A percentile compares a stretch with the other conserved stretches of the same genome.
Evolutionary conservation across 2,113 vertebrate species (phyloP).

Genomic region (Leiothrix lutea): DNA sequence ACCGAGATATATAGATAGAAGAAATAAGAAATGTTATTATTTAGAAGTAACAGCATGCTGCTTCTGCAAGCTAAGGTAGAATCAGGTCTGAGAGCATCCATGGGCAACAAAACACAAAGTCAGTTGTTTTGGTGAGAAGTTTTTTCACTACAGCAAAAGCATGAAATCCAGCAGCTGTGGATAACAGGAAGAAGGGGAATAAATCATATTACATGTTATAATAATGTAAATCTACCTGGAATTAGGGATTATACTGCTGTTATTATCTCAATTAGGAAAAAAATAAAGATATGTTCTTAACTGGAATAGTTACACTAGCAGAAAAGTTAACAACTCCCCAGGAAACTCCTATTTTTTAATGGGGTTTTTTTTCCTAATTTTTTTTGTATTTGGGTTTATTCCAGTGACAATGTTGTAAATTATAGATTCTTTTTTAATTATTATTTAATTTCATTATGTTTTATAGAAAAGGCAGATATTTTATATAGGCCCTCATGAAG

Average conservation of each 20-base stretch:
- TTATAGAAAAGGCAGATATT: background rate
- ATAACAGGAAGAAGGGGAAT: background rate
- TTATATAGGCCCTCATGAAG: background rate
- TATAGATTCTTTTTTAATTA: background rate
- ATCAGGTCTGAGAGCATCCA: background rate
- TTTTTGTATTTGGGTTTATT: background rate
- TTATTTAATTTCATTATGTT: background rate
- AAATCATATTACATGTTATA: background rate
- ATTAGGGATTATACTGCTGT: background rate
- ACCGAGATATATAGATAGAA: background rate
- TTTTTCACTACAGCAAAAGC: background rate
- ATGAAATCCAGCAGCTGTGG: background rate
- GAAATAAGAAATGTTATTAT: background rate
- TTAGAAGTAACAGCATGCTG: background rate
- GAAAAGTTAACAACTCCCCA: background rate
- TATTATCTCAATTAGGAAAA: background rate
- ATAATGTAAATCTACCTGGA: background rate
- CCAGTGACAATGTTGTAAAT: background rate
- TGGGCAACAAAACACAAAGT: background rate
- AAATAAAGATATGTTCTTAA: background rate
- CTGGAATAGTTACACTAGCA: background rate
- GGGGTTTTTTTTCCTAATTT: fast-evolving
- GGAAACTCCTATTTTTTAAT: background rate
- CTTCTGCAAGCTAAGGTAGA: background rate
- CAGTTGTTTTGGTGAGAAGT: background rate